Percentiles rank a stretch among this genome's conserved stretches.
Conservation (phyloP, 2,888 invertebrate genomes). For the Abrostola triplasia region DNA sequence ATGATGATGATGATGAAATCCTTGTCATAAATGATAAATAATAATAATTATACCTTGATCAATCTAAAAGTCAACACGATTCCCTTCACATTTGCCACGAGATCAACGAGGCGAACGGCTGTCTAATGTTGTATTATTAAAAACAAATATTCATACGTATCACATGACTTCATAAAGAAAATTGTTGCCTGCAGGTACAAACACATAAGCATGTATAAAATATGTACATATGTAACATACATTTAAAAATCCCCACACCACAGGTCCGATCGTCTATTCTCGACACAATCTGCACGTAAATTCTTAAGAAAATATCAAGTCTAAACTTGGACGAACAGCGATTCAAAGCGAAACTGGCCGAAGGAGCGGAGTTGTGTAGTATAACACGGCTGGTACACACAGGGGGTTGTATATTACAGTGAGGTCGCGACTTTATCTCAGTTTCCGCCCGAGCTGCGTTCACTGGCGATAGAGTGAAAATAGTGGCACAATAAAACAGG, state of each 20-base stretch:
- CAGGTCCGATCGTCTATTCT: conserved; percentile 21
- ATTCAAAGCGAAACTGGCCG: conserved; percentile 55
- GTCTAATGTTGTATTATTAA: too few species aligned
- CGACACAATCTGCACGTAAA: conserved; percentile 42
- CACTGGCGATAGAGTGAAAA: conserved; percentile 83
- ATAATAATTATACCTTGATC: too few species aligned
- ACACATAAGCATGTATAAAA: conserved; percentile 16
- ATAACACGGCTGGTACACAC: conserved; percentile 53
- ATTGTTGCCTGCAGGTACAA: too few species aligned
- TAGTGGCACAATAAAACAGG: conserved; percentile 86
- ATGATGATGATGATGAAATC: too few species aligned
- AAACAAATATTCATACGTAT: too few species aligned
- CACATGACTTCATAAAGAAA: too few species aligned
- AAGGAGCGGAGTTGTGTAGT: conserved; percentile 48
- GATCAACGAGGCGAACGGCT: too few species aligned
- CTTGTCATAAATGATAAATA: too few species aligned
- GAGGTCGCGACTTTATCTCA: conserved; percentile 84
- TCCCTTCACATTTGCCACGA: too few species aligned
- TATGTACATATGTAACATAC: conserved; percentile 27
- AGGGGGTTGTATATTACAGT: conserved; percentile 77
- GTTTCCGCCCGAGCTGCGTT: conserved; percentile 84
- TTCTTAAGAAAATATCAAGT: conserved; percentile 51
- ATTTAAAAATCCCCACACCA: conserved; percentile 22
- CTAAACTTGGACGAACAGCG: conserved; percentile 41
- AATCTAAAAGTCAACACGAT: too few species aligned